These are phyloP conservation scores for Homarus americanus DNA, from an alignment of 1,140 invertebrate genomes.

Conservation along the genomic window DNA sequence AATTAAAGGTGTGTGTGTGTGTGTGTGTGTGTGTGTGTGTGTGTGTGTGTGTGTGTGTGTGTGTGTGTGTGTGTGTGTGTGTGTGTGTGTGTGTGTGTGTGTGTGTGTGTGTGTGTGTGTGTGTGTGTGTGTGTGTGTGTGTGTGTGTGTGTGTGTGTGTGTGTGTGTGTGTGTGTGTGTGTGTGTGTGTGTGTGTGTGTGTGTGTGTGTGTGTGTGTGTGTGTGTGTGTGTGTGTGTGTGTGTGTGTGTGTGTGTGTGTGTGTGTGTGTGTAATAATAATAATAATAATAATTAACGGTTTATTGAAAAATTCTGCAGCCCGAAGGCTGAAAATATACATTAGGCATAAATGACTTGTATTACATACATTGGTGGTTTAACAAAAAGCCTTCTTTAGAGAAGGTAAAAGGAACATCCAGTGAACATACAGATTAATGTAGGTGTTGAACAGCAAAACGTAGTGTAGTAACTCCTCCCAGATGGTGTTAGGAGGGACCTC, in stretches of 20 bases:
- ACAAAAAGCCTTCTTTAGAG: no score
- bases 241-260: conserved; percentile 23
- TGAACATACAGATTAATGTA: no score
- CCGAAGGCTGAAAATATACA: no score
- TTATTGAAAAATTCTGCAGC: no score
- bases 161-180: conserved; percentile 41
- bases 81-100: conserved; percentile 15
- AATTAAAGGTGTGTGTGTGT: conserved; percentile 34
- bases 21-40: conserved; percentile 39
- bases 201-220: conserved; percentile 32
- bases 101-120: conserved; percentile 6
- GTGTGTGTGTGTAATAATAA: conserved; percentile 21
- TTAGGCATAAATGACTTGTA: no score
- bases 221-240: conserved; percentile 19
- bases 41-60: conserved; percentile 39
- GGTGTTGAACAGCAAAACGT: no score
- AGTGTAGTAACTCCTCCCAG: no score
- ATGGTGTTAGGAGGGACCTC: no score
- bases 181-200: conserved; percentile 43
- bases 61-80: conserved; percentile 37
- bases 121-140: conserved; percentile 6
- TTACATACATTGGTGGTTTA: no score
- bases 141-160: conserved; percentile 6
- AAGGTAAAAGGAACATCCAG: no score
- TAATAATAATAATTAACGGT: no score